Evolutionary conservation across 2,888 invertebrate species (phyloP).

Genomic region (Trissonchulus latispiculum): DNA sequence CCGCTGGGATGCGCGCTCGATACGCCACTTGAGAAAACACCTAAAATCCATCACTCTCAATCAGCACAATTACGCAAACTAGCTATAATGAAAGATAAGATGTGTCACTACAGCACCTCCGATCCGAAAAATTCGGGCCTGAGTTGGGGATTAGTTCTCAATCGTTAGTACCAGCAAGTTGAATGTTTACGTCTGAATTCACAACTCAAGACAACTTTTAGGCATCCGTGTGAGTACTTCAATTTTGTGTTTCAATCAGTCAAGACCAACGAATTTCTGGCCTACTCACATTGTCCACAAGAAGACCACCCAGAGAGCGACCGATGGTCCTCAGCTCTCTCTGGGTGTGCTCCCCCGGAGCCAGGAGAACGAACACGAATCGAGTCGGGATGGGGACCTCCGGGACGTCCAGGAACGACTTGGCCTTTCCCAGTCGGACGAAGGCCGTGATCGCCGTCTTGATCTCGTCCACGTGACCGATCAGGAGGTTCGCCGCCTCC

Average conservation of each 20-base stretch:
- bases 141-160: no score
- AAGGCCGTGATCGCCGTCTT: slow-evolving; percentile 33
- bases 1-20: slow-evolving; percentile 16
- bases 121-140: no score
- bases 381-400: slow-evolving; percentile 42
- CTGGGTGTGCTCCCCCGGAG: slow-evolving; percentile 38
- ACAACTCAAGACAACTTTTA: no score
- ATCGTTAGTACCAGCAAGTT: no score
- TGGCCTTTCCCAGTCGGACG: slow-evolving; percentile 34
- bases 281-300: slow-evolving; percentile 45
- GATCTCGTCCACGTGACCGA: slow-evolving; percentile 33
- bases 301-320: slow-evolving; percentile 44
- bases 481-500: slow-evolving; percentile 34
- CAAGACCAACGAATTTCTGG: no score
- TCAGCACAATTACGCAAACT: no score
- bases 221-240: no score
- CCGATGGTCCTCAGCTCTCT: slow-evolving; percentile 39
- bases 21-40: slow-evolving; percentile 25
- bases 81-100: no score
- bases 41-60: no score
- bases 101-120: no score
- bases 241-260: no score
- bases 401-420: slow-evolving; percentile 31
- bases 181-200: no score
- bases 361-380: slow-evolving; percentile 45